Conservation (phyloP, 2,113 vertebrate species). For the Caranx ignobilis region DNA sequence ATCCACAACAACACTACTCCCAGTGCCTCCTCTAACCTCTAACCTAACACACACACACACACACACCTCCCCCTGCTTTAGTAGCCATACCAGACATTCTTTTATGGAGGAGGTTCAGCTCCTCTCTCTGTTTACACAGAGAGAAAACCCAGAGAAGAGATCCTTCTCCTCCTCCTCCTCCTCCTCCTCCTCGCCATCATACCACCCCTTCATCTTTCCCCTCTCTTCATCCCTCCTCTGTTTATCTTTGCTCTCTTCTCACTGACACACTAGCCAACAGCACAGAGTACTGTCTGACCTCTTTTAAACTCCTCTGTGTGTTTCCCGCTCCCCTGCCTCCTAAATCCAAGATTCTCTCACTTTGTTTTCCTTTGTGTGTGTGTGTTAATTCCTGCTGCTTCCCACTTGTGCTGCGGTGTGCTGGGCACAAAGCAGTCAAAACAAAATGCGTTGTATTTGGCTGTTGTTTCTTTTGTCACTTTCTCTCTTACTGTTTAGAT, state of each 20-base stretch:
- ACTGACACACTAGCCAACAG: conserved; percentile 52
- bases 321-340: not conserved
- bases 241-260: conserved; percentile 60
- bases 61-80: conserved; percentile 57
- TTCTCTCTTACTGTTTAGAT: not conserved
- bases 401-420: conserved; percentile 14
- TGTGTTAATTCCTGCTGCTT: conserved; percentile 23
- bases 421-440: not conserved
- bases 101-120: conserved; percentile 52
- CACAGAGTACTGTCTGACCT: conserved; percentile 50
- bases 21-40: conserved; percentile 54
- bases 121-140: conserved; percentile 66
- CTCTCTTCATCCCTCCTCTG: conserved; percentile 33
- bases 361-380: conserved; percentile 15
- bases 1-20: conserved; percentile 10
- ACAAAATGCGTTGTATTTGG: not conserved
- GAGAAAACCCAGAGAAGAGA: conserved; percentile 18
- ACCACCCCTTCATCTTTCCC: conserved; percentile 38
- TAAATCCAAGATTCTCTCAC: conserved; percentile 12
- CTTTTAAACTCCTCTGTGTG: conserved; percentile 28
- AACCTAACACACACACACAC: conserved; percentile 37
- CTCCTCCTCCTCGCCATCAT: conserved; percentile 35
- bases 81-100: conserved; percentile 78
- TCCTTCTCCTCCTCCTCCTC: conserved; percentile 37
- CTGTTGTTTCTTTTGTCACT: not conserved